Conservation (phyloP, 2,888 invertebrate genomes). For the Agriotes lineatus region DNA sequence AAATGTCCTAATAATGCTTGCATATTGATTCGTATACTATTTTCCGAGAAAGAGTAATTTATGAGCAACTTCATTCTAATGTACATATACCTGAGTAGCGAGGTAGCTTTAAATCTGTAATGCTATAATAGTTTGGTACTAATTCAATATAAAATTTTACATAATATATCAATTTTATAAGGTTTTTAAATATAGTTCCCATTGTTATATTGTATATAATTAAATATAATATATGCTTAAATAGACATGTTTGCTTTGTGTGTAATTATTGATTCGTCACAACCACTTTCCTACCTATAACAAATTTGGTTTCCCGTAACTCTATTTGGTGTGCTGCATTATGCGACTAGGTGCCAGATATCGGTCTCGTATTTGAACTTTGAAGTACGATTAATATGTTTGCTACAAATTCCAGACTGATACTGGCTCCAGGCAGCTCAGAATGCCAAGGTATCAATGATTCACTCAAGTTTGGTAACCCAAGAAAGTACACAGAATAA, state of each 20-base stretch:
- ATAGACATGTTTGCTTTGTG: background rate
- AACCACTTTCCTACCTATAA: background rate
- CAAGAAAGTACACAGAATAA: too few species aligned
- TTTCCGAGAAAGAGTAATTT: background rate
- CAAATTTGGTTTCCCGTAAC: too few species aligned
- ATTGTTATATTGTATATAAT: constrained; percentile 10
- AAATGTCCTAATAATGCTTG: too few species aligned
- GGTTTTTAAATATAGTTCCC: constrained; percentile 10
- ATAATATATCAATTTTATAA: constrained; percentile 24
- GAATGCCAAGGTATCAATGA: too few species aligned
- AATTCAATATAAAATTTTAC: constrained; percentile 3
- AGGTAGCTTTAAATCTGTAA: constrained; percentile 2
- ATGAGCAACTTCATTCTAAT: background rate
- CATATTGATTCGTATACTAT: too few species aligned
- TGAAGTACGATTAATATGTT: too few species aligned
- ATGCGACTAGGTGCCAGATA: too few species aligned
- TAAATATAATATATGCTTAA: constrained; percentile 15
- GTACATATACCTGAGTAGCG: constrained; percentile 5
- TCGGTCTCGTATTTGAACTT: too few species aligned
- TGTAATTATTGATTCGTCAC: background rate
- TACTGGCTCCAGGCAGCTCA: too few species aligned
- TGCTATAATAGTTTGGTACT: background rate
- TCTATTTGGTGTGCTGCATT: too few species aligned
- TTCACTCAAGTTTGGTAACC: too few species aligned
- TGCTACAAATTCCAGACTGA: too few species aligned